Percentiles rank a stretch among this genome's conserved stretches.
phyloP scores from a whole-genome alignment of 2,888 invertebrate genomes.

The Nemapogon koenigi region DNA sequence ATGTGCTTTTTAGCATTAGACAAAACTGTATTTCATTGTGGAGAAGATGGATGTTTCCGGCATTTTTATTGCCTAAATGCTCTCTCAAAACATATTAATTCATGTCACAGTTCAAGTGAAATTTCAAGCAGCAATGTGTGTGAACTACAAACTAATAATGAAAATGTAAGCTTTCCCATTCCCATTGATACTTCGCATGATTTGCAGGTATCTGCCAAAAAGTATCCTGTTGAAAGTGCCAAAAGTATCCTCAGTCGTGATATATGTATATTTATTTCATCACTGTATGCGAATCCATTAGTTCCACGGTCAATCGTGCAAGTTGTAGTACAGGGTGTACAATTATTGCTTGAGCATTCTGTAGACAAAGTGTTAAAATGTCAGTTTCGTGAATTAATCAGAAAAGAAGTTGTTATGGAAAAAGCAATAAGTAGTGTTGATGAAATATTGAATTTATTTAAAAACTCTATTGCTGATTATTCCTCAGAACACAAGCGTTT shows the following conservation, averaged over 20 bases:
- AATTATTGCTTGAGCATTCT: background rate
- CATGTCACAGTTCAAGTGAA: background rate
- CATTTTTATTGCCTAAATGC: background rate
- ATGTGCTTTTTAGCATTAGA: too few relatives aligned
- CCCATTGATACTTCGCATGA: background rate
- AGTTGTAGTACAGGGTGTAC: background rate
- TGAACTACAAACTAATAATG: too few relatives aligned
- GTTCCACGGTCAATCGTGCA: background rate
- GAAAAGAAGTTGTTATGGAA: background rate
- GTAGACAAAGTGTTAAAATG: too few relatives aligned
- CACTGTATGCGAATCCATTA: slow-evolving; percentile 1
- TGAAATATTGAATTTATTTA: background rate
- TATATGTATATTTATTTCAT: background rate
- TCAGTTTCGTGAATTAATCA: too few relatives aligned
- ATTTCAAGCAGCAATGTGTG: too few relatives aligned
- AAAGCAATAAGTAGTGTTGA: background rate
- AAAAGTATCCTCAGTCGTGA: background rate
- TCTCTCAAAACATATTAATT: background rate
- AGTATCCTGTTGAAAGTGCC: background rate
- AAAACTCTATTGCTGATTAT: background rate
- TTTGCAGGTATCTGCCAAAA: background rate
- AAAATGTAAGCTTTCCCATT: too few relatives aligned
- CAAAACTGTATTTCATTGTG: too few relatives aligned
- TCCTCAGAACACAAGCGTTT: slow-evolving; percentile 5
- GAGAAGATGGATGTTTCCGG: too few relatives aligned